phyloP scores from a whole-genome alignment of 1,140 invertebrate genomes.

The Meloidogyne floridensis region DNA sequence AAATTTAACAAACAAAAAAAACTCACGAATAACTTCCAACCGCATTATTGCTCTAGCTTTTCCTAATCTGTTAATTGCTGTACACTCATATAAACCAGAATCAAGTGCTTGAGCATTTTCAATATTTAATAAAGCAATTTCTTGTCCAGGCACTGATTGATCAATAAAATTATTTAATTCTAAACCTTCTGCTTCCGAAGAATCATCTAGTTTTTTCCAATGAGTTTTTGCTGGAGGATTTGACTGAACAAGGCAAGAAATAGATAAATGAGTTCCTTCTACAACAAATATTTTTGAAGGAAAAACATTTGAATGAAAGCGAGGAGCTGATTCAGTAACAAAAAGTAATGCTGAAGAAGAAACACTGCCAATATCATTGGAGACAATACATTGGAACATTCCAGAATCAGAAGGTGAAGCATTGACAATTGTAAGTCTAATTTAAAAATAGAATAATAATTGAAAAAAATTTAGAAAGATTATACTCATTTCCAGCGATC shows the following conservation, averaged over 20 bases:
- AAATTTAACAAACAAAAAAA: neutral
- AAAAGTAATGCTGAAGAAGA: conserved; percentile 39
- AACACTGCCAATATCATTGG: conserved; percentile 47
- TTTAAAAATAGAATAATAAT: neutral
- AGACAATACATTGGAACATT: conserved; percentile 47
- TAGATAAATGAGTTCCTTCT: conserved; percentile 37
- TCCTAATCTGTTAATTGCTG: conserved; percentile 41
- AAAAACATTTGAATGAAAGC: conserved; percentile 51
- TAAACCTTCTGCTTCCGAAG: conserved; percentile 1
- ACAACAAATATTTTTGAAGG: conserved; percentile 46
- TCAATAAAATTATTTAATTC: conserved; percentile 13
- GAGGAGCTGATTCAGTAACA: conserved; percentile 38
- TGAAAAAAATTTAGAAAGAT: neutral
- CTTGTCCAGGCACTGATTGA: conserved; percentile 7
- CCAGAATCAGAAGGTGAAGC: conserved; percentile 34
- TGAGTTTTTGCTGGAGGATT: conserved; percentile 35
- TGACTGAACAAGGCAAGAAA: conserved; percentile 50
- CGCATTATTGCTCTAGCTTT: conserved; percentile 31
- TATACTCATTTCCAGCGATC: conserved; percentile 33
- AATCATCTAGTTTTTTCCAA: conserved; percentile 24
- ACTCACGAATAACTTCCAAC: conserved; percentile 39
- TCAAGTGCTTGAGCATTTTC: conserved; percentile 30
- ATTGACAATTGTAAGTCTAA: conserved; percentile 34
- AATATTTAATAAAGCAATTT: conserved; percentile 29
- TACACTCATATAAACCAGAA: conserved; percentile 45